Conservation (phyloP, 2,113 vertebrate species). For the Patagioenas fasciata region DNA sequence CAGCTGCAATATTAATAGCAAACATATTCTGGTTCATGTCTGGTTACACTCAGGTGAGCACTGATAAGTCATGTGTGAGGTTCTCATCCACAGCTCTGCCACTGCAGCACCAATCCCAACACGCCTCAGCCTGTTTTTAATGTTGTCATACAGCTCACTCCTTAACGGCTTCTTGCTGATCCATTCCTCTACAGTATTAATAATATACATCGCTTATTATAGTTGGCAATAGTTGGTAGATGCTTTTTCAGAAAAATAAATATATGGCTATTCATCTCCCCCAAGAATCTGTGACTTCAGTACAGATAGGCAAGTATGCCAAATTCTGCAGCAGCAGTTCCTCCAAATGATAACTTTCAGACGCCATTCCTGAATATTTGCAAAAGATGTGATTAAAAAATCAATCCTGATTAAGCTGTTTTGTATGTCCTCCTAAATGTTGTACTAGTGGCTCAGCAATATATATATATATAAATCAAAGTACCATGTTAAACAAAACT, state of each 20-base stretch:
- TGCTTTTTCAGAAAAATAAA: not conserved
- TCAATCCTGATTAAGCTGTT: not conserved
- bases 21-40: slow-evolving; percentile 42
- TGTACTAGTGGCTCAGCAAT: not conserved
- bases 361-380: not conserved
- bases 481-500: not conserved
- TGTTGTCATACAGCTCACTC: not conserved
- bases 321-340: not conserved
- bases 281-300: not conserved
- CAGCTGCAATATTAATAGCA: slow-evolving; percentile 36
- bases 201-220: not conserved
- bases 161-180: not conserved
- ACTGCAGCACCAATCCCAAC: not conserved
- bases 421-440: not conserved
- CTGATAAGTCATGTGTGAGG: slow-evolving; percentile 29
- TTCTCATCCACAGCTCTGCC: not conserved
- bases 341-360: not conserved
- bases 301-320: not conserved
- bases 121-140: not conserved
- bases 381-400: not conserved
- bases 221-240: not conserved
- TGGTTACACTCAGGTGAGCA: slow-evolving; percentile 41
- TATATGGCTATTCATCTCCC: not conserved
- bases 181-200: not conserved
- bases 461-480: not conserved